A percentile compares a stretch with the other conserved stretches of the same genome.
These are phyloP conservation scores for Chloroceryle aenea DNA, from an alignment of 2,113 vertebrate species.

Conservation along the genomic window DNA sequence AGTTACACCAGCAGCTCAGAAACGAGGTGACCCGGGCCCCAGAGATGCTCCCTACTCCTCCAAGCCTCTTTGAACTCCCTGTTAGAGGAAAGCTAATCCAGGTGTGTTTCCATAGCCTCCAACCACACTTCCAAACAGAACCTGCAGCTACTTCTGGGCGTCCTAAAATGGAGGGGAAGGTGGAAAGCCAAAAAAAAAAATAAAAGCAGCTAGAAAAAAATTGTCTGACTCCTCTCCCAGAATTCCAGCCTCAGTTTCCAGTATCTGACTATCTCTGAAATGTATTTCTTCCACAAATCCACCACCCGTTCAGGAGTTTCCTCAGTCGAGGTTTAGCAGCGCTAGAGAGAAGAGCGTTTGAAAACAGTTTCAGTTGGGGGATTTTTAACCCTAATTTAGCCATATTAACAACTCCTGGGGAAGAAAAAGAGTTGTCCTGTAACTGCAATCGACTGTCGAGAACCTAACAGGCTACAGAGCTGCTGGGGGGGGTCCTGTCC, in stretches of 20 bases:
- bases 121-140: not conserved
- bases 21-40: not conserved
- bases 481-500: rapidly evolving
- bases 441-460: rapidly evolving
- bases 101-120: not conserved
- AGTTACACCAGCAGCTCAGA: rapidly evolving
- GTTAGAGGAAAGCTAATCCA: not conserved
- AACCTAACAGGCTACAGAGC: rapidly evolving
- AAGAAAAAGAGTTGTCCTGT: not conserved
- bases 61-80: not conserved
- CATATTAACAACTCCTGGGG: not conserved
- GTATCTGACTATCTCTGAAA: not conserved
- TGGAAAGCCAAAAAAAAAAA: not conserved
- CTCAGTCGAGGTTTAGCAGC: not conserved
- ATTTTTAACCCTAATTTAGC: not conserved
- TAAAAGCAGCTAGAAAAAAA: not conserved
- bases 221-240: not conserved
- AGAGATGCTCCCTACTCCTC: not conserved
- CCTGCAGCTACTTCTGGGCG: not conserved
- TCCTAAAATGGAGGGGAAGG: not conserved
- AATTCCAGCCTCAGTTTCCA: rapidly evolving
- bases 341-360: rapidly evolving
- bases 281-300: not conserved
- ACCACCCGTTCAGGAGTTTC: rapidly evolving
- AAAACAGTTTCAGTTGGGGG: not conserved